Percentiles rank a stretch among this genome's conserved stretches.
phyloP scores from a whole-genome alignment of 2,113 vertebrate species.

The Myiopsitta monachus region DNA sequence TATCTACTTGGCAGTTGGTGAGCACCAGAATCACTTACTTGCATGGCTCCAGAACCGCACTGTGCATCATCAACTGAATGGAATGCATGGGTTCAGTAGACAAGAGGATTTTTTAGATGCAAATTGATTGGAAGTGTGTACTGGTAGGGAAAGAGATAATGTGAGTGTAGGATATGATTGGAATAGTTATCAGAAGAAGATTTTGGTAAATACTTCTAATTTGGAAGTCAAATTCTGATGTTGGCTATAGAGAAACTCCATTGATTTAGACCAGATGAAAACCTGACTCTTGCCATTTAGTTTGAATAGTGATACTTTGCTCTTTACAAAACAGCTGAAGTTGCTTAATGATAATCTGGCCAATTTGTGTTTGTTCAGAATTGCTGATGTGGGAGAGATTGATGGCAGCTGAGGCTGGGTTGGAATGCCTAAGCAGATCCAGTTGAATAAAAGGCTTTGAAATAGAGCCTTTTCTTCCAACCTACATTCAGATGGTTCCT shows the following conservation, averaged over 20 bases:
- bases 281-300: background rate
- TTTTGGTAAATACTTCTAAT: background rate
- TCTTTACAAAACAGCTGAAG: slow-evolving; percentile 30
- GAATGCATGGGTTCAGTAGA: background rate
- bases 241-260: background rate
- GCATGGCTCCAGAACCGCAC: background rate
- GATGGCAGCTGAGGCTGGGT: slow-evolving; percentile 5
- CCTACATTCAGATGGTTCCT: background rate
- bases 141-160: background rate
- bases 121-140: background rate
- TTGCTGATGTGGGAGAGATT: slow-evolving; percentile 26
- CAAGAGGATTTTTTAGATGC: background rate
- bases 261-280: background rate
- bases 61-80: background rate
- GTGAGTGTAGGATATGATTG: background rate
- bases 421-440: slow-evolving; percentile 40
- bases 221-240: background rate
- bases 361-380: slow-evolving; percentile 32
- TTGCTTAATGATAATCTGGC: slow-evolving; percentile 39
- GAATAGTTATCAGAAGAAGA: background rate
- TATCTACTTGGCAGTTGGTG: background rate
- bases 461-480: background rate
- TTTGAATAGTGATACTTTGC: background rate
- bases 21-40: background rate
- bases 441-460: background rate